These are phyloP conservation scores for Prosapia bicincta DNA, from an alignment of 2,888 invertebrate genomes.

Conservation along the genomic window DNA sequence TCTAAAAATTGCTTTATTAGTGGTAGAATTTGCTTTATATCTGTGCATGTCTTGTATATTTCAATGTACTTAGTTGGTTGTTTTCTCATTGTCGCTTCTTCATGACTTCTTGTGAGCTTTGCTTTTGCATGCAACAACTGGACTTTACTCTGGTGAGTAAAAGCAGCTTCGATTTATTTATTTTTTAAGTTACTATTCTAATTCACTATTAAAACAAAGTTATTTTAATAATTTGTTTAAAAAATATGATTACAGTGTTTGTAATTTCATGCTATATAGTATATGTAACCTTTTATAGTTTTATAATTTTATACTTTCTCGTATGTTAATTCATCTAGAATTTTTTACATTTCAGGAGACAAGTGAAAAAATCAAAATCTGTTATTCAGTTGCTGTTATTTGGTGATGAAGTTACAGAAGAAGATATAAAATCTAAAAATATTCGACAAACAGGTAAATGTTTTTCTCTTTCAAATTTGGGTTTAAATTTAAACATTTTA, in stretches of 20 bases:
- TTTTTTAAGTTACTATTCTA: no score
- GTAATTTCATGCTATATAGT: no score
- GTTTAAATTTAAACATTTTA: no score
- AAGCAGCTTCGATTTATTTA: no score
- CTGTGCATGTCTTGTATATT: not conserved
- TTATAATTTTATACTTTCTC: conserved; percentile 1
- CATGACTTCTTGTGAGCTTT: not conserved
- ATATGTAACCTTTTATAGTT: conserved; percentile 22
- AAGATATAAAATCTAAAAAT: conserved; percentile 91
- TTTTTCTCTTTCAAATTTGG: not conserved
- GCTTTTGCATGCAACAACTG: not conserved
- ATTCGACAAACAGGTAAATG: conserved; percentile 79
- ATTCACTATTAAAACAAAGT: no score
- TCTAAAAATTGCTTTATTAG: not conserved
- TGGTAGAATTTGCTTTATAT: not conserved
- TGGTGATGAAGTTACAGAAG: conserved; percentile 72
- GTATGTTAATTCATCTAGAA: not conserved
- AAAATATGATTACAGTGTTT: no score
- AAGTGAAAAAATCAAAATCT: conserved; percentile 87
- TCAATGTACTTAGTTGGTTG: not conserved
- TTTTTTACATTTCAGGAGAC: conserved; percentile 58
- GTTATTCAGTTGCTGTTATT: conserved; percentile 85
- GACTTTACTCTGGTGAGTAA: not conserved
- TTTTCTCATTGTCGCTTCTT: not conserved
- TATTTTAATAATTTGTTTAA: not conserved